Conservation (phyloP, 2,113 vertebrate genomes). For the Lanius ludovicianus region DNA sequence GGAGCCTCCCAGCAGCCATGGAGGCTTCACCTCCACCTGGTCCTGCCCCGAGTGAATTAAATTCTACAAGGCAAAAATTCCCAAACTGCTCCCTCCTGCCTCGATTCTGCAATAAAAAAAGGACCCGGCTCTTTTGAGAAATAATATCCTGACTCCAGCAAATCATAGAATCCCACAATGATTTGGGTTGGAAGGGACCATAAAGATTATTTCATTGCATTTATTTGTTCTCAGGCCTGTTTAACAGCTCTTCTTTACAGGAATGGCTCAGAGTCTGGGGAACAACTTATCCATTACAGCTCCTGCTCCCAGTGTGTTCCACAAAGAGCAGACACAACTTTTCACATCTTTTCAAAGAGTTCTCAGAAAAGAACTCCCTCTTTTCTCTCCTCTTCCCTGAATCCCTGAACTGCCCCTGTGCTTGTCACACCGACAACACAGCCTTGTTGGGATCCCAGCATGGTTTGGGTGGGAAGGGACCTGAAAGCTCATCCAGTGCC, state of each 20-base stretch:
- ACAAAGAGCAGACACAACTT: not conserved
- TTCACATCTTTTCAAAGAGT: not conserved
- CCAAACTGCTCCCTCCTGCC: not conserved
- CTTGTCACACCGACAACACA: not conserved
- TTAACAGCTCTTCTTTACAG: not conserved
- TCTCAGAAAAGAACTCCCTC: not conserved
- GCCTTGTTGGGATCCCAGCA: not conserved
- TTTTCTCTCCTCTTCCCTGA: not conserved
- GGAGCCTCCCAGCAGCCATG: not conserved
- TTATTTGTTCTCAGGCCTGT: not conserved
- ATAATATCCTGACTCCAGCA: not conserved
- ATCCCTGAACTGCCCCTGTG: not conserved
- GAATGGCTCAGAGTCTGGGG: not conserved
- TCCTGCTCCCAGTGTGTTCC: not conserved
- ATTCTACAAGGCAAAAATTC: not conserved
- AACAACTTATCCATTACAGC: not conserved
- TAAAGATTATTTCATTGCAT: rapidly evolving
- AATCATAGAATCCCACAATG: not conserved
- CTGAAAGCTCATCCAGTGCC: rapidly evolving
- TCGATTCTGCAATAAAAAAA: not conserved
- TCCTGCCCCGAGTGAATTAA: not conserved
- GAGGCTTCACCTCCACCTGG: not conserved
- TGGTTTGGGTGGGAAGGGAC: not conserved
- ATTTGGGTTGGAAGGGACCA: not conserved
- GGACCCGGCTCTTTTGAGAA: not conserved